These are phyloP conservation scores for Leptinotarsa defecta DNA, from an alignment of 1,140 invertebrate species.

Conservation along the genomic window DNA sequence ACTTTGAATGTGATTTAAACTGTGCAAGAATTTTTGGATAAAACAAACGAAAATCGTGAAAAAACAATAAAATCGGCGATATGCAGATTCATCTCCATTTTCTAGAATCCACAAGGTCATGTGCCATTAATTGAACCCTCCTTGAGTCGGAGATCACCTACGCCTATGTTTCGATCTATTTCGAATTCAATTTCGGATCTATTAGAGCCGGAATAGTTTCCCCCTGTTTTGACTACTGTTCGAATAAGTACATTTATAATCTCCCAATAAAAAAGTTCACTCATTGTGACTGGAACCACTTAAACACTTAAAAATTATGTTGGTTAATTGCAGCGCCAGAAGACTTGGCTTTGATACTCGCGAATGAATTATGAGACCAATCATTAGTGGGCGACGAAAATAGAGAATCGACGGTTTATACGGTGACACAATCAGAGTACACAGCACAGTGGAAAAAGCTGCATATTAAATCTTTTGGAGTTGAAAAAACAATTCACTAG, in stretches of 20 bases:
- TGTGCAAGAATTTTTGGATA: too few species aligned
- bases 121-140: too few species aligned
- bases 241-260: constrained; percentile 38
- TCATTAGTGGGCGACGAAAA: constrained; percentile 13
- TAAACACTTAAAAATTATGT: constrained; percentile 40
- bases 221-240: constrained; percentile 47
- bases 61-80: too few species aligned
- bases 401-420: not conserved
- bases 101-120: too few species aligned
- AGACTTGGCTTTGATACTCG: constrained; percentile 11
- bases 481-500: too few species aligned
- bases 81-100: too few species aligned
- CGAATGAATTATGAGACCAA: constrained; percentile 14
- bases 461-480: too few species aligned
- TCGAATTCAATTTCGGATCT: constrained; percentile 21
- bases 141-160: not conserved
- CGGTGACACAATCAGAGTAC: too few species aligned
- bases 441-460: too few species aligned
- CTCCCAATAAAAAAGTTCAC: constrained; percentile 26
- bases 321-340: constrained; percentile 27
- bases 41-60: too few species aligned
- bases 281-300: constrained; percentile 31
- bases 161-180: constrained; percentile 14
- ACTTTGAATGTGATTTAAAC: too few species aligned
- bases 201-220: constrained; percentile 21